phyloP scores from a whole-genome alignment of 2,797 vertebrate species.

The Salmo trutta region DNA sequence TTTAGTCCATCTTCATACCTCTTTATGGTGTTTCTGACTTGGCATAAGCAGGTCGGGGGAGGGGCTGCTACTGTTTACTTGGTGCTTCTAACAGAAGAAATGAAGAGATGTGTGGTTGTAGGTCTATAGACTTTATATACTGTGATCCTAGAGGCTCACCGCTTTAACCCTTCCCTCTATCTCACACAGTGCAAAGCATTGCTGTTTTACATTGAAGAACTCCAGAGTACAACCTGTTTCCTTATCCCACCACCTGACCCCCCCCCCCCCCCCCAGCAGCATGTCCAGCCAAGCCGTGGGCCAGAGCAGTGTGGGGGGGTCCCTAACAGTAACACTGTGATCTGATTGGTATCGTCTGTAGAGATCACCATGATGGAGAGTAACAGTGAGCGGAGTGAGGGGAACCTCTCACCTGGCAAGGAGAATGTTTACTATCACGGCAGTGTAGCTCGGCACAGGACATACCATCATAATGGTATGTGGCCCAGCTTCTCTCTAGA shows the following conservation, averaged over 20 bases:
- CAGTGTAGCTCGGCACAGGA: constrained; percentile 86
- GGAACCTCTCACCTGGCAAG: constrained; percentile 88
- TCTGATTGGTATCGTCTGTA: constrained; percentile 87
- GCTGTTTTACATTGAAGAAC: constrained; percentile 77
- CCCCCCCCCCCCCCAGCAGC: constrained; percentile 37
- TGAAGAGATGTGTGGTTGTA: constrained; percentile 1
- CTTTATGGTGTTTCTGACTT: constrained; percentile 32
- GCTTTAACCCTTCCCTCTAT: constrained; percentile 40
- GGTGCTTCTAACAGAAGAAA: constrained; percentile 22
- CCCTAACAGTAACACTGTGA: constrained; percentile 73
- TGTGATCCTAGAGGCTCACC: constrained; percentile 35
- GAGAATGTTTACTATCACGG: constrained; percentile 87
- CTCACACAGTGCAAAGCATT: constrained; percentile 64
- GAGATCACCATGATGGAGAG: constrained; percentile 95
- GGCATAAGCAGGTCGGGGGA: constrained; percentile 48
- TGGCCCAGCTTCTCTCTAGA: constrained; percentile 69
- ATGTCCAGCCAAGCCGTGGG: constrained; percentile 45
- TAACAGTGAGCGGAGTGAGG: constrained; percentile 95
- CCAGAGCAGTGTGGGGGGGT: constrained; percentile 48
- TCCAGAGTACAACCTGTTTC: constrained; percentile 66
- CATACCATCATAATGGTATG: constrained; percentile 89
- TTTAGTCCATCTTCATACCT: constrained; percentile 53
- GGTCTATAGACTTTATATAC: constrained; percentile 42
- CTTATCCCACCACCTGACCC: constrained; percentile 54
- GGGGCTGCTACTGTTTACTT: constrained; percentile 36